Evolutionary conservation across 2,797 vertebrate species (phyloP).

Genomic region (Enteromius argenteus): DNA sequence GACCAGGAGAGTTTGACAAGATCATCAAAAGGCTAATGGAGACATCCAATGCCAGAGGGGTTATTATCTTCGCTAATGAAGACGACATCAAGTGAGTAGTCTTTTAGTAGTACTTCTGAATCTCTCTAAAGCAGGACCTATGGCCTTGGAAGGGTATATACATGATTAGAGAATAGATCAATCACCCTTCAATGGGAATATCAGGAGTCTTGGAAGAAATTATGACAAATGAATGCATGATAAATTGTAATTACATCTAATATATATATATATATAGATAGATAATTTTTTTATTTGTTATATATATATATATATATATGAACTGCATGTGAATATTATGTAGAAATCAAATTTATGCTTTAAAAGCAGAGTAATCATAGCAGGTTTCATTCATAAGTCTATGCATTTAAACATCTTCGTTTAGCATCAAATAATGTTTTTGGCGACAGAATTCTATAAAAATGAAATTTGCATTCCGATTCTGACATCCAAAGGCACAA

Average conservation of each 20-base stretch:
- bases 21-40: conserved; percentile 91
- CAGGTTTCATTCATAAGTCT: no score
- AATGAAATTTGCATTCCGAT: no score
- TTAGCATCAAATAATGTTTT: no score
- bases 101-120: not conserved
- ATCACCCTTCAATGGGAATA: not conserved
- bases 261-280: not conserved
- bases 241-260: not conserved
- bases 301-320: not conserved
- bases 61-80: conserved; percentile 94
- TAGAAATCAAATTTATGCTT: no score
- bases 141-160: not conserved
- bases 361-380: no score
- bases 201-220: conserved; percentile 6
- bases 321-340: no score
- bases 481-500: no score
- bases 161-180: not conserved
- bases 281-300: no score
- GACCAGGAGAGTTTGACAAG: conserved; percentile 88
- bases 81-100: conserved; percentile 91
- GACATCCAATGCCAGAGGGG: conserved; percentile 89
- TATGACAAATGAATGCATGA: not conserved
- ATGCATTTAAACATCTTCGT: no score
- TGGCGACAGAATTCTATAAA: no score
- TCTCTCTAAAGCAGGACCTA: not conserved